phyloP scores from a whole-genome alignment of 2,113 vertebrate genomes.

The Himantopus leucocephalus region DNA sequence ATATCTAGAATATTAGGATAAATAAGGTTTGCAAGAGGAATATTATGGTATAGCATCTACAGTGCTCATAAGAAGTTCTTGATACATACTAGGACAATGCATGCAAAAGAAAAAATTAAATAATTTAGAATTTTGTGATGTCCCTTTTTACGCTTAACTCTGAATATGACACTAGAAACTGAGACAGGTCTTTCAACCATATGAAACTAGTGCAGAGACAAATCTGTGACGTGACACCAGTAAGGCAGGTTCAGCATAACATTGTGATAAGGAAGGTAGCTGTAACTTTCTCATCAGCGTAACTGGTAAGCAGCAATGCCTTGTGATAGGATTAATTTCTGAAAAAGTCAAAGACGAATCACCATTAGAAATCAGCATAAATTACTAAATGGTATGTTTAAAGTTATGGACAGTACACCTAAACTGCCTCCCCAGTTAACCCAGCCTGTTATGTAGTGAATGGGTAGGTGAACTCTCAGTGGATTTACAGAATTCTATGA shows the following conservation, averaged over 20 bases:
- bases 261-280: neutral
- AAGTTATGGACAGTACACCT: neutral
- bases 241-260: neutral
- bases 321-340: neutral
- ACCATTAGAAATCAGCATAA: neutral
- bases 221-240: neutral
- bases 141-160: neutral
- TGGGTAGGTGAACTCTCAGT: neutral
- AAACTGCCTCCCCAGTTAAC: neutral
- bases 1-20: neutral
- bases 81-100: neutral
- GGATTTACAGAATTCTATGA: neutral
- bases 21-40: neutral
- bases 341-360: neutral
- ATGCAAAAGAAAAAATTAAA: neutral
- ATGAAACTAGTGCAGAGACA: neutral
- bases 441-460: neutral
- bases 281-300: neutral
- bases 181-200: neutral
- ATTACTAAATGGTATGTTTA: neutral
- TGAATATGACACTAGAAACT: neutral
- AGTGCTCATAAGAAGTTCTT: neutral
- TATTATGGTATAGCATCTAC: neutral
- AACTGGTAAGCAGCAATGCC: neutral
- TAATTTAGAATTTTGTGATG: neutral